Base-by-base conservation (phyloP, 2,113 vertebrate species). In the Dromiciops gliroides region DNA sequence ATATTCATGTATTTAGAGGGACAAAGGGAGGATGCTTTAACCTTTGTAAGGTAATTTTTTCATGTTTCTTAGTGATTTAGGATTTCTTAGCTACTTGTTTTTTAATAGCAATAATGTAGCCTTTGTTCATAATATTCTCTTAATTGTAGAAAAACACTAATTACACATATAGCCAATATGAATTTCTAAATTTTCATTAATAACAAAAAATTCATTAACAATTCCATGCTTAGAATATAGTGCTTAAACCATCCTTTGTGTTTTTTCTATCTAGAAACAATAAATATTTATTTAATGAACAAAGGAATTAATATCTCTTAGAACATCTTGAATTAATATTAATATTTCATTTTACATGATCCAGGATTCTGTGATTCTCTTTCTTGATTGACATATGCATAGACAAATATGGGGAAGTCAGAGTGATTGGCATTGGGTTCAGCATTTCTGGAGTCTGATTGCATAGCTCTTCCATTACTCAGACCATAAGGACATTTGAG, bases 91-190 rank as follows among this genome's bases (percentile, higher is more conserved):
- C 95, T 67, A 56, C 51, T 94, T 89, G 52, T 90, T 93, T 83
- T 89, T 94, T 24, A 97, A 92, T 83, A 49, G 47, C 8, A 48
- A 89, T 94, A 92, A 31, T 31, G 83, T 8, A 26, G 50, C 44
- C 16, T 94, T 96, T 95, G 50, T 95, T 90, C 91, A 89, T 28
- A 92, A 47, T 56, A 75, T 91, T 10, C 12, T 89, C 91, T 94
- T 91, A 96, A 89, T 96, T 25, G 16, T 95, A 31, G 91, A 96
- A 90, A 93, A 94, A 91, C 60, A 67, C 0, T n/a, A 94, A 92
- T 56, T 19, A 0, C 0, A 19, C 91, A 89, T 90, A 92, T 91
- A 1, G 6, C 48, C 12, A 6, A 23, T 90, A 48, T 93, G 50
- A 44, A 44, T 44, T 83, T 83, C 19, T 83, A 83, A 7, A 44